A percentile compares a stretch with the other conserved stretches of the same genome.
Evolutionary conservation across 2,113 vertebrate species (phyloP).

Genomic region (Calidris pugnax): DNA sequence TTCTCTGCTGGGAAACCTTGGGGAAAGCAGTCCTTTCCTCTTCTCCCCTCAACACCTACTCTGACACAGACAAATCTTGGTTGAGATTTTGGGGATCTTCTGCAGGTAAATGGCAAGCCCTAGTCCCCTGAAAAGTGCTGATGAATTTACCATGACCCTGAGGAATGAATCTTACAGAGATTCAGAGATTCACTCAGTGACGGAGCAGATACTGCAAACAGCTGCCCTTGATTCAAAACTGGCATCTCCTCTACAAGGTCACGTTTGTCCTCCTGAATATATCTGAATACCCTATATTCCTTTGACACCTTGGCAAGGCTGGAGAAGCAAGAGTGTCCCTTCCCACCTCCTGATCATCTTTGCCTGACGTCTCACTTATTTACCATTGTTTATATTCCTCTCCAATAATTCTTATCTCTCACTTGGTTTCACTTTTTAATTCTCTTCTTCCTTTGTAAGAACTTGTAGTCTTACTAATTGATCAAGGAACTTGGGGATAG

Average conservation of each 20-base stretch:
- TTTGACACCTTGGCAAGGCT: not conserved
- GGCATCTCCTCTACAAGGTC: not conserved
- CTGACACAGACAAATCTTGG: not conserved
- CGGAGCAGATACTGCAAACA: not conserved
- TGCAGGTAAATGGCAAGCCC: not conserved
- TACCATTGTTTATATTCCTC: not conserved
- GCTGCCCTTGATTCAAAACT: not conserved
- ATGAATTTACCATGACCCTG: not conserved
- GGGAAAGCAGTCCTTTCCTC: not conserved
- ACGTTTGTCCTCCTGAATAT: not conserved
- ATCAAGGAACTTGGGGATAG: conserved; percentile 11
- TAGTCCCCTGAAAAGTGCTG: not conserved
- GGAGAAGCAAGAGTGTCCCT: not conserved
- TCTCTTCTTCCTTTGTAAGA: conserved; percentile 27
- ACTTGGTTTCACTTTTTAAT: conserved; percentile 11
- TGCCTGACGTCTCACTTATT: not conserved
- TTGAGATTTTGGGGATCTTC: not conserved
- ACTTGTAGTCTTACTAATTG: conserved; percentile 41
- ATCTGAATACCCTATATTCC: not conserved
- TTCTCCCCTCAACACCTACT: not conserved
- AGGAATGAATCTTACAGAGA: not conserved
- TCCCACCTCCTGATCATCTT: not conserved
- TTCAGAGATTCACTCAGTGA: not conserved
- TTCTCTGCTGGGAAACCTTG: not conserved
- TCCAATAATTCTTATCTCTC: not conserved